Evolutionary conservation across 2,888 invertebrate genomes (phyloP).

Genomic region (Caradrina clavipalpis): DNA sequence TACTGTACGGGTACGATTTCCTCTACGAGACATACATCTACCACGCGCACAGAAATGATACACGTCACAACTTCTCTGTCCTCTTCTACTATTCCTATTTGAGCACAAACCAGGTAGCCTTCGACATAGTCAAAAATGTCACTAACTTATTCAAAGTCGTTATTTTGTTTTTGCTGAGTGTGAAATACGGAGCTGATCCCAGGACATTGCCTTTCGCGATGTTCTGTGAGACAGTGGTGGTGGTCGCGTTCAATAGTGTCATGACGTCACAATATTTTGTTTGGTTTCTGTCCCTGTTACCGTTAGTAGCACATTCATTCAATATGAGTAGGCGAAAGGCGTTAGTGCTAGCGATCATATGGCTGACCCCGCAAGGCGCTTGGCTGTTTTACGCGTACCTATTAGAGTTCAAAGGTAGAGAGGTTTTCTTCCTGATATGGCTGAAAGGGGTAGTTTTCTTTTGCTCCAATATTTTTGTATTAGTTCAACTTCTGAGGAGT

Average conservation of each 20-base stretch:
- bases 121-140: constrained; percentile 92
- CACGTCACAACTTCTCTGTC: constrained; percentile 98
- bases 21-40: constrained; percentile 98
- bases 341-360: constrained; percentile 89
- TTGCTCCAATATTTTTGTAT: constrained; percentile 94
- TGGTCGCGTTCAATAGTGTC: constrained; percentile 98
- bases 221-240: constrained; percentile 95
- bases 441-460: constrained; percentile 96
- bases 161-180: constrained; percentile 91
- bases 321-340: constrained; percentile 88
- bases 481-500: constrained; percentile 90
- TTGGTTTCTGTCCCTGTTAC: constrained; percentile 98
- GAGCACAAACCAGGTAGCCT: constrained; percentile 90
- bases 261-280: constrained; percentile 99
- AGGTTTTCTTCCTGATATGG: constrained; percentile 97
- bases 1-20: constrained; percentile 96
- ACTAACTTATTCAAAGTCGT: constrained; percentile 90
- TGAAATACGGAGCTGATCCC: constrained; percentile 92
- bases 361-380: constrained; percentile 94
- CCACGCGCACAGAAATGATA: constrained; percentile 96
- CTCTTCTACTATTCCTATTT: constrained; percentile 98
- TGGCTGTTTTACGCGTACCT: constrained; percentile 98
- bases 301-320: constrained; percentile 94
- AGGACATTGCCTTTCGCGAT: constrained; percentile 95
- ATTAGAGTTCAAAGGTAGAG: constrained; percentile 96